Evolutionary conservation across 1,140 invertebrate species (phyloP).

Genomic region (Penaeus vannamei): DNA sequence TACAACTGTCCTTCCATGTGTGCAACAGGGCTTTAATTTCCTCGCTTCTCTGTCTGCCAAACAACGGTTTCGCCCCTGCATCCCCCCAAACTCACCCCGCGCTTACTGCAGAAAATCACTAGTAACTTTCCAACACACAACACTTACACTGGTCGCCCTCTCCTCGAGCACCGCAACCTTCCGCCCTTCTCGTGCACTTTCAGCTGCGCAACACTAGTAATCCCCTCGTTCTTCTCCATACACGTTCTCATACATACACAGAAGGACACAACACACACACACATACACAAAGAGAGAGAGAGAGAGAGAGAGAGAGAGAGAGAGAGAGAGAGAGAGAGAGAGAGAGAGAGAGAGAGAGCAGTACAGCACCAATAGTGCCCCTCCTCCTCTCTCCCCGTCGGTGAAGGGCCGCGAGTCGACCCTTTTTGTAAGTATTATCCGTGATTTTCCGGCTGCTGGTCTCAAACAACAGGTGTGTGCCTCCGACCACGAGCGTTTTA

Average conservation of each 20-base stretch:
- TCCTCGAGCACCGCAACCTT: too few species aligned
- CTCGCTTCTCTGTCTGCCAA: too few species aligned
- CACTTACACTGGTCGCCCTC: too few species aligned
- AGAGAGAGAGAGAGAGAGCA: not conserved
- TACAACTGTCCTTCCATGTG: too few species aligned
- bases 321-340: slow-evolving; percentile 8
- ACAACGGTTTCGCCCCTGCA: too few species aligned
- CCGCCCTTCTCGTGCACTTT: too few species aligned
- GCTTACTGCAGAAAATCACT: too few species aligned
- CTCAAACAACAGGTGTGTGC: slow-evolving; percentile 40
- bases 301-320: slow-evolving; percentile 5
- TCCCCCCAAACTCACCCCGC: too few species aligned
- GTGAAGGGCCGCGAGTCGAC: slow-evolving; percentile 29
- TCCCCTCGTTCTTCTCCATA: not conserved
- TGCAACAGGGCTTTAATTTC: too few species aligned
- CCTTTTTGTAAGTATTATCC: slow-evolving; percentile 43
- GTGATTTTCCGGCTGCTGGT: slow-evolving; percentile 39
- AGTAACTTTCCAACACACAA: too few species aligned
- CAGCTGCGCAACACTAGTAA: not conserved
- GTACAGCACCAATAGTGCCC: not conserved
- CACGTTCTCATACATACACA: slow-evolving; percentile 6
- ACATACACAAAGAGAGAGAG: not conserved
- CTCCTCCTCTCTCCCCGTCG: not conserved
- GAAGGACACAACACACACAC: slow-evolving; percentile 4
- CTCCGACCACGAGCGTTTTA: slow-evolving; percentile 1